phyloP scores from a whole-genome alignment of 2,888 invertebrate genomes.

The Idaea biselata region DNA sequence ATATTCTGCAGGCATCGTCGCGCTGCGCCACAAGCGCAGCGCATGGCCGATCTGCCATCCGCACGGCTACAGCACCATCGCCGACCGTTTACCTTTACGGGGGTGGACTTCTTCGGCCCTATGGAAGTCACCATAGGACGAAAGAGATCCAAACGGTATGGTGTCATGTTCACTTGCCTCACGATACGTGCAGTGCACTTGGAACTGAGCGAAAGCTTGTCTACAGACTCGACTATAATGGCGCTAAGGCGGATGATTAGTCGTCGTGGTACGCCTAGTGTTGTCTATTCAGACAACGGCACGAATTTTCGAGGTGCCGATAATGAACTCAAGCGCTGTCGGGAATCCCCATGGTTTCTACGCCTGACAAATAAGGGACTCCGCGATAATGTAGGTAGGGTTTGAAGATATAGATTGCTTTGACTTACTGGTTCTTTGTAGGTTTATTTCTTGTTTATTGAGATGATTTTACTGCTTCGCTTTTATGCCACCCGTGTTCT shows the following conservation, averaged over 20 bases:
- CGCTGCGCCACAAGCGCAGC: slow-evolving; percentile 12
- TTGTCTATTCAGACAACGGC: slow-evolving; percentile 25
- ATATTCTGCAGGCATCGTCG: background rate
- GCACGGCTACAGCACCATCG: slow-evolving; percentile 24
- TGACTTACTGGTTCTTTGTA: too few species aligned
- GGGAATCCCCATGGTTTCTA: too few species aligned
- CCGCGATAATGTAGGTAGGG: too few species aligned
- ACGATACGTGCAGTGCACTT: slow-evolving; percentile 25
- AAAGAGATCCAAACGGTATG: slow-evolving; percentile 17
- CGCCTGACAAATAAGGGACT: too few species aligned
- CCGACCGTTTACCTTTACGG: slow-evolving; percentile 17
- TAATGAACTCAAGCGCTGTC: slow-evolving; percentile 12
- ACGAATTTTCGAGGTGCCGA: slow-evolving; percentile 20
- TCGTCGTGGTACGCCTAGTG: slow-evolving; percentile 17
- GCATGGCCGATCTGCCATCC: slow-evolving; percentile 24
- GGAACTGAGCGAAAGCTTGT: slow-evolving; percentile 15
- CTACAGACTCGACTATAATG: slow-evolving; percentile 20
- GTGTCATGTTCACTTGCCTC: slow-evolving; percentile 25
- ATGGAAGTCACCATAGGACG: slow-evolving; percentile 9
- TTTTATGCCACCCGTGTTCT: too few species aligned
- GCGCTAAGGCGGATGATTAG: slow-evolving; percentile 20
- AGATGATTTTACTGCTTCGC: too few species aligned
- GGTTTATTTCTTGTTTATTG: too few species aligned
- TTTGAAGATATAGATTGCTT: too few species aligned
- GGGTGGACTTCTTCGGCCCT: slow-evolving; percentile 23